A percentile compares a stretch with the other conserved stretches of the same genome.
phyloP scores from a whole-genome alignment of 2,888 invertebrate species.

The Tromatobia lineatoria region DNA sequence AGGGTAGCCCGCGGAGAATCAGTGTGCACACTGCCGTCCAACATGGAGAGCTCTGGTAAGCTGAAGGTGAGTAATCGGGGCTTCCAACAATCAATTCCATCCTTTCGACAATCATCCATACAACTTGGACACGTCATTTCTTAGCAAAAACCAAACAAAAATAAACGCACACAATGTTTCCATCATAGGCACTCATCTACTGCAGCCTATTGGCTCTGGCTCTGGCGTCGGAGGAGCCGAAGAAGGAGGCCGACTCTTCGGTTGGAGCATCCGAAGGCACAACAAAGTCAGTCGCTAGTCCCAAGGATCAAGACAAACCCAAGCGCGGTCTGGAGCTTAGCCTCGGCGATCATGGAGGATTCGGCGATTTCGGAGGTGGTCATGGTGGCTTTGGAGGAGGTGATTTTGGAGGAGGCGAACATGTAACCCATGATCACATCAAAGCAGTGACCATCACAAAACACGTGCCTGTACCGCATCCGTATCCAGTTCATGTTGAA shows the following conservation, averaged over 20 bases:
- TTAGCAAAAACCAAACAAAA: background rate
- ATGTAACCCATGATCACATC: conserved; percentile 75
- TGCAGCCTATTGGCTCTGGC: conserved; percentile 78
- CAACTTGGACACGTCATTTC: background rate
- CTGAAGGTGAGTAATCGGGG: conserved; percentile 80
- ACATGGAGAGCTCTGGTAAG: conserved; percentile 83
- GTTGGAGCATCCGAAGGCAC: conserved; percentile 48
- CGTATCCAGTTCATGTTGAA: conserved; percentile 81
- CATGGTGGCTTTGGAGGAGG: conserved; percentile 59
- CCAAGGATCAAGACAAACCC: conserved; percentile 74
- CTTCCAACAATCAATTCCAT: background rate
- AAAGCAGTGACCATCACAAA: conserved; percentile 82
- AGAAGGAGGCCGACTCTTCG: conserved; percentile 69
- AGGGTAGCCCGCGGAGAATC: conserved; percentile 81
- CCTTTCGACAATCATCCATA: background rate
- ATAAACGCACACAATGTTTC: background rate
- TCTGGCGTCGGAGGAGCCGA: conserved; percentile 73
- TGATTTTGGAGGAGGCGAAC: conserved; percentile 70
- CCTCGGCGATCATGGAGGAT: conserved; percentile 75
- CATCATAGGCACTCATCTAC: conserved; percentile 76
- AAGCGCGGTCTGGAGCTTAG: conserved; percentile 81
- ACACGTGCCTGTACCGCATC: conserved; percentile 81
- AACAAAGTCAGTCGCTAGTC: conserved; percentile 42
- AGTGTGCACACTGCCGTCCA: conserved; percentile 83
- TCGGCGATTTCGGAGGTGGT: conserved; percentile 68